Evolutionary conservation across 2,113 vertebrate species (phyloP).

Genomic region (Motacilla tschutschensis): DNA sequence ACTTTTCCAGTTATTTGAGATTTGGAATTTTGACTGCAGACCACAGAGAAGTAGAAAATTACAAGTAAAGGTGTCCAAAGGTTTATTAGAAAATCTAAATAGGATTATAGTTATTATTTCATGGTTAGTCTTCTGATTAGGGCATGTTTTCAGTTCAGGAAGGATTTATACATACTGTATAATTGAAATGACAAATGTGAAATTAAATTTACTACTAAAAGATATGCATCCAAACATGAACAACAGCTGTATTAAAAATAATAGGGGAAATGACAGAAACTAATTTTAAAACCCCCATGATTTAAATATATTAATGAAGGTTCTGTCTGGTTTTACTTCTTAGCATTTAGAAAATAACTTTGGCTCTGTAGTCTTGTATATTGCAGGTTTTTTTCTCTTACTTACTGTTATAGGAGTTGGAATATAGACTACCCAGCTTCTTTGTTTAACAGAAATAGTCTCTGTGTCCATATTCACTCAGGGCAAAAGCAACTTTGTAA

Average conservation of each 20-base stretch:
- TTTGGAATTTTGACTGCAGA: not conserved
- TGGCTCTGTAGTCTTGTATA: not conserved
- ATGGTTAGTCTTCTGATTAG: not conserved
- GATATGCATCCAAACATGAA: not conserved
- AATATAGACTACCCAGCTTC: not conserved
- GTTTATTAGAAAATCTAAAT: not conserved
- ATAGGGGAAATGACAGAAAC: not conserved
- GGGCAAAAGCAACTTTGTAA: not conserved
- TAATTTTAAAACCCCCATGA: accelerated
- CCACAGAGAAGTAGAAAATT: not conserved
- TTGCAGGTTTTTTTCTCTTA: not conserved
- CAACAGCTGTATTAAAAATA: not conserved
- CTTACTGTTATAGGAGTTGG: not conserved
- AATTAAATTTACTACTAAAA: slow-evolving; percentile 15
- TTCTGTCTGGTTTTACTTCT: not conserved
- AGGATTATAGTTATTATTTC: not conserved
- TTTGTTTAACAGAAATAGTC: not conserved
- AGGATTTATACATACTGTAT: not conserved
- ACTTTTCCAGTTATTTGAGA: not conserved
- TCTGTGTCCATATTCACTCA: not conserved
- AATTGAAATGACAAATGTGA: slow-evolving; percentile 3
- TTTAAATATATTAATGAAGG: not conserved
- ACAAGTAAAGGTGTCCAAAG: not conserved
- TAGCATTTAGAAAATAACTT: not conserved
- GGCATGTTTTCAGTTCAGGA: not conserved